phyloP scores from a whole-genome alignment of 2,888 invertebrate species.

The Sisyra nigra region DNA sequence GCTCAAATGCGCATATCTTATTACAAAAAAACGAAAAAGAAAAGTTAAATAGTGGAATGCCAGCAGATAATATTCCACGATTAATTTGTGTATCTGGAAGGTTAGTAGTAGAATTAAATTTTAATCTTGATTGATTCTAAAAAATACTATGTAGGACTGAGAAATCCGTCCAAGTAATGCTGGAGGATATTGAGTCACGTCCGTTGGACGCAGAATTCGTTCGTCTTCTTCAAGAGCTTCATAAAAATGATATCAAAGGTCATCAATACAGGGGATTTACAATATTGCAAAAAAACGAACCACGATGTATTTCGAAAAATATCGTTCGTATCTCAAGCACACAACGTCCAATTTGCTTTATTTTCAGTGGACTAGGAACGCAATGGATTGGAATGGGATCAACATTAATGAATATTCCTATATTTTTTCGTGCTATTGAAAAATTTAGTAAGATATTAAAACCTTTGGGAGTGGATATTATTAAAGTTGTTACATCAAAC shows the following conservation, averaged over 20 bases:
- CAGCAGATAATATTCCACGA: conserved; percentile 4
- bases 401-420: conserved; percentile 45
- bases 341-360: conserved; percentile 40
- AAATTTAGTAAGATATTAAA: conserved; percentile 37
- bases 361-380: conserved; percentile 61
- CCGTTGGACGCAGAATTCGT: conserved; percentile 44
- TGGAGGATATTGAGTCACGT: conserved; percentile 40
- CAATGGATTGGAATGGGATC: conserved; percentile 57
- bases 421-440: conserved; percentile 45
- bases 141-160: conserved; percentile 45
- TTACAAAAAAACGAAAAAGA: conserved; percentile 10
- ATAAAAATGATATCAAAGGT: conserved; percentile 29
- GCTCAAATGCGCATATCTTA: conserved; percentile 12
- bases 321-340: not conserved
- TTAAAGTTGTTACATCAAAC: conserved; percentile 37
- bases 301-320: not conserved
- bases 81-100: conserved; percentile 2
- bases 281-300: conserved; percentile 30
- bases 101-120: not conserved
- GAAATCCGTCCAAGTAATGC: conserved; percentile 44
- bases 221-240: conserved; percentile 40
- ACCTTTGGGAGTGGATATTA: conserved; percentile 43
- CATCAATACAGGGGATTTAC: conserved; percentile 65
- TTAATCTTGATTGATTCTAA: too few relatives aligned
- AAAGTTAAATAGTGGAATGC: conserved; percentile 4